Conservation (phyloP, 53 echinoderm and acorn worm genomes). For the Temnopleurus reevesii region DNA sequence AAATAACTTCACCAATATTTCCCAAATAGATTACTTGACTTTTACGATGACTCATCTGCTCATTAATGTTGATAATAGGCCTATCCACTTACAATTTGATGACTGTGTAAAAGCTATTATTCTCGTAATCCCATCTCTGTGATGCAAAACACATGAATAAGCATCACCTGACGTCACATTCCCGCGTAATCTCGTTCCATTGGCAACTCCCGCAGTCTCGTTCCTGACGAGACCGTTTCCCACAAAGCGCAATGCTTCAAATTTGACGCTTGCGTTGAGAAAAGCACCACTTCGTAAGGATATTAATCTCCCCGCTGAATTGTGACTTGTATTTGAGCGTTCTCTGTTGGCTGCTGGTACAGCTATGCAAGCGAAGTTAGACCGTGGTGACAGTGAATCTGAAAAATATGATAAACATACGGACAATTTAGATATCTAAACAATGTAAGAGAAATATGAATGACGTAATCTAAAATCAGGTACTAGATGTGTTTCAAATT, state of each 20-base stretch:
- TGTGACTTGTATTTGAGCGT: not conserved
- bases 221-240: constrained; percentile 29
- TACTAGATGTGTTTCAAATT: too few relatives aligned
- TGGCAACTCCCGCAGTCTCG: not conserved
- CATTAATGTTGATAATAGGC: not conserved
- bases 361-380: constrained; percentile 39
- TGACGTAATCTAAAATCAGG: not conserved
- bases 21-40: too few relatives aligned
- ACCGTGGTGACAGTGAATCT: not conserved
- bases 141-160: constrained; percentile 1
- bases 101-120: constrained; percentile 16
- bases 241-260: not conserved
- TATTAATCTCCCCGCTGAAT: not conserved
- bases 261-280: not conserved
- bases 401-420: not conserved
- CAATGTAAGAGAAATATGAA: not conserved
- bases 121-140: not conserved
- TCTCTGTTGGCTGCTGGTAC: not conserved
- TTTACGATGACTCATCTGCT: too few relatives aligned
- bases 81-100: constrained; percentile 18
- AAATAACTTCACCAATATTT: too few relatives aligned
- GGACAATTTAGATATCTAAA: not conserved
- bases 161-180: constrained; percentile 22
- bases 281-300: not conserved
- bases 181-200: not conserved